Percentiles rank a stretch among this genome's conserved stretches.
phyloP scores from a whole-genome alignment of 2,797 vertebrate genomes.

The Pempheris klunzingeri region DNA sequence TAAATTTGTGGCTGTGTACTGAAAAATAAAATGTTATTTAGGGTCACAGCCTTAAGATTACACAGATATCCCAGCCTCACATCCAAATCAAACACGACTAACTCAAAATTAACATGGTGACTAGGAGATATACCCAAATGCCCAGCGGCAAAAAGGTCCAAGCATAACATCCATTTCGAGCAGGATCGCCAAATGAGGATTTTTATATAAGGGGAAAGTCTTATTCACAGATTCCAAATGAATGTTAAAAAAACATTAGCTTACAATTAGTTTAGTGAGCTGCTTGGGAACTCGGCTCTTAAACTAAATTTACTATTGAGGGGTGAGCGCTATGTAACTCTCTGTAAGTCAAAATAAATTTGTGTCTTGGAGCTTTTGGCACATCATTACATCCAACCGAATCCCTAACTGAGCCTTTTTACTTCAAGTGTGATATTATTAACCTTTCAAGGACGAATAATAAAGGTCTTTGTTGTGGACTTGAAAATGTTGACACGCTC shows the following conservation, averaged over 20 bases:
- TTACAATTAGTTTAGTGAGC: conserved; percentile 72
- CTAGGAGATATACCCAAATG: conserved; percentile 62
- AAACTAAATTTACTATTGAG: conserved; percentile 69
- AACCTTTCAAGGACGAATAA: conserved; percentile 68
- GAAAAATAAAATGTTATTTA: conserved; percentile 57
- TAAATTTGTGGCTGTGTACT: conserved; percentile 32
- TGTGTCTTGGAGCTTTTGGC: conserved; percentile 61
- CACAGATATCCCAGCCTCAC: conserved; percentile 67
- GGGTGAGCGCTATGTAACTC: conserved; percentile 59
- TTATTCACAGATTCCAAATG: conserved; percentile 76
- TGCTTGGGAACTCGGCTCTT: conserved; percentile 70
- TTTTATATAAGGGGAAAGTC: conserved; percentile 75
- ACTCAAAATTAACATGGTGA: conserved; percentile 62
- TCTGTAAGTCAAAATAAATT: conserved; percentile 71
- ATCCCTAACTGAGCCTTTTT: conserved; percentile 55
- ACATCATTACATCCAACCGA: conserved; percentile 51
- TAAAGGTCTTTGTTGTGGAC: conserved; percentile 70
- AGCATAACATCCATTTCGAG: conserved; percentile 78
- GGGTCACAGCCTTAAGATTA: conserved; percentile 66
- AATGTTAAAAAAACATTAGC: conserved; percentile 69
- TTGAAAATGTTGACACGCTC: conserved; percentile 73
- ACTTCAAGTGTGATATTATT: conserved; percentile 66
- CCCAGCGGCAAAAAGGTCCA: conserved; percentile 62
- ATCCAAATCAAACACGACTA: conserved; percentile 78
- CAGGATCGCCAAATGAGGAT: conserved; percentile 63